Conservation (phyloP, 2,888 invertebrate genomes). For the Watsonalla binaria region DNA sequence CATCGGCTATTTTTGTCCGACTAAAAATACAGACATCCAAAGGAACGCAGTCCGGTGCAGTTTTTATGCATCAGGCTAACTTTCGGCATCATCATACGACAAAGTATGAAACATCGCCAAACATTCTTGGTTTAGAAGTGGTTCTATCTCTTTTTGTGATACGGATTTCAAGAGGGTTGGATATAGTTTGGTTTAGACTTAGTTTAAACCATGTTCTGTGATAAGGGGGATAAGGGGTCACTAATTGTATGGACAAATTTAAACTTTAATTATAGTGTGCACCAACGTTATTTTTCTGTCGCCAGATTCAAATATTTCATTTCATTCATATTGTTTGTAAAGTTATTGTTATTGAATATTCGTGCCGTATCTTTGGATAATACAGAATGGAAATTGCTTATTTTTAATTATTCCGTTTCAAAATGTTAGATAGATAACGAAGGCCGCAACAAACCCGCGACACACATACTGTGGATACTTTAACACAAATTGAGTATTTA, state of each 20-base stretch:
- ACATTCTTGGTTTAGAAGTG: too few species aligned
- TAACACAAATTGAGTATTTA: constrained; percentile 29
- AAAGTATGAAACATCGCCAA: background rate
- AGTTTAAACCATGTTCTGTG: background rate
- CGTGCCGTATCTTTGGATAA: constrained; percentile 16
- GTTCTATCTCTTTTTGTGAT: too few species aligned
- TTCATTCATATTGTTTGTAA: constrained; percentile 6
- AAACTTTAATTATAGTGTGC: too few species aligned
- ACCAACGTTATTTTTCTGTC: too few species aligned
- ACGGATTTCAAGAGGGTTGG: too few species aligned
- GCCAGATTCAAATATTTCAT: background rate
- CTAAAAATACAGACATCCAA: constrained; percentile 57
- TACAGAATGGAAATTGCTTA: constrained; percentile 14
- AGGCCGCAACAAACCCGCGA: constrained; percentile 25
- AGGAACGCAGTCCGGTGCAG: constrained; percentile 43
- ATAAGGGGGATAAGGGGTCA: too few species aligned
- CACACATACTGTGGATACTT: constrained; percentile 31
- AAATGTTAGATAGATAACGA: constrained; percentile 20
- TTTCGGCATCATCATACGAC: constrained; percentile 3
- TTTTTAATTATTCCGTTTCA: constrained; percentile 19
- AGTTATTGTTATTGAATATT: constrained; percentile 9
- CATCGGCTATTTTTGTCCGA: constrained; percentile 54
- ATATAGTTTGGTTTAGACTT: background rate
- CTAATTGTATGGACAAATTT: too few species aligned
- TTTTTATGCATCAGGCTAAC: constrained; percentile 64